These are phyloP conservation scores for Hetaerina americana DNA, from an alignment of 1,140 invertebrate species.

Conservation along the genomic window DNA sequence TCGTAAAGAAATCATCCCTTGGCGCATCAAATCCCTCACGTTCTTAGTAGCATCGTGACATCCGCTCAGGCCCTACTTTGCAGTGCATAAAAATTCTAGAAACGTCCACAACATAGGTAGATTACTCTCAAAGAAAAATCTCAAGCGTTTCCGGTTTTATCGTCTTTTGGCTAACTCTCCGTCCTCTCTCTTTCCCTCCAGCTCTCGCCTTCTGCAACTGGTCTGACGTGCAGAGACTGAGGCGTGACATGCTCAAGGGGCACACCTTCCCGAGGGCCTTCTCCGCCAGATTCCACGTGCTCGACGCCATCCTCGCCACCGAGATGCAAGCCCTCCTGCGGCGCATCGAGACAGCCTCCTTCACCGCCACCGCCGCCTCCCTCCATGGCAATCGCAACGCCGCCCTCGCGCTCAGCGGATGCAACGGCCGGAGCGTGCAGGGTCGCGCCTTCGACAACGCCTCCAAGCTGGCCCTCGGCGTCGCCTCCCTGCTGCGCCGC, in stretches of 20 bases:
- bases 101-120: too few species aligned
- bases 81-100: too few species aligned
- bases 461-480: background rate
- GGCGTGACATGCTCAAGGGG: constrained; percentile 25
- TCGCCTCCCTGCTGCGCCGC: background rate
- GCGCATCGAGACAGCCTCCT: constrained; percentile 1
- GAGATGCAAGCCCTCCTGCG: constrained; percentile 16
- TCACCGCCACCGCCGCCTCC: constrained; percentile 8
- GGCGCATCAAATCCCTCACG: too few species aligned
- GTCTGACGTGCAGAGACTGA: constrained; percentile 26
- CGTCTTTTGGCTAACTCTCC: background rate
- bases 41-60: too few species aligned
- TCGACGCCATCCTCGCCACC: constrained; percentile 18
- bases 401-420: too few species aligned
- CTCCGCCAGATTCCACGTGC: constrained; percentile 18
- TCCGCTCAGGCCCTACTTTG: too few species aligned
- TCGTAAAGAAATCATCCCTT: too few species aligned
- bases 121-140: constrained; percentile 56
- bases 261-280: constrained; percentile 21
- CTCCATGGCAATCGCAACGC: too few species aligned
- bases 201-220: constrained; percentile 35
- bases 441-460: background rate
- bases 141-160: constrained; percentile 36
- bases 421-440: too few species aligned
- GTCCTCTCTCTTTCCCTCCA: constrained; percentile 18